A percentile compares a stretch with the other conserved stretches of the same genome.
These are phyloP conservation scores for Agrypnia vestita DNA, from an alignment of 1,140 invertebrate genomes.

Conservation along the genomic window DNA sequence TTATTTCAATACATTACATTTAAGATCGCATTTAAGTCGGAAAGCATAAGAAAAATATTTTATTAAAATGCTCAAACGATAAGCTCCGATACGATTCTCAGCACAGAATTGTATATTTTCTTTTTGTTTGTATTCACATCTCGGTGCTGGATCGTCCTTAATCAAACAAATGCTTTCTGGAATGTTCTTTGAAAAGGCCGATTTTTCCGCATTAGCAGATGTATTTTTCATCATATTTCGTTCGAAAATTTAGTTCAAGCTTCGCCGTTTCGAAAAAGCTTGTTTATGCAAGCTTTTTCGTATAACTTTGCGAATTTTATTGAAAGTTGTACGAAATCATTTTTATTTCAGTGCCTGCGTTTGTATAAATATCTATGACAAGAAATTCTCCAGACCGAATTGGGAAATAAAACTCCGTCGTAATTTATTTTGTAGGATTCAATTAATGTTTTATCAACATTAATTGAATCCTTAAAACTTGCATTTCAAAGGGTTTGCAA, in stretches of 20 bases:
- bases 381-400: not conserved
- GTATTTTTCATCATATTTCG: not conserved
- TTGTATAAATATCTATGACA: not conserved
- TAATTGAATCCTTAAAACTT: too few species aligned
- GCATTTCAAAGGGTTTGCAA: too few species aligned
- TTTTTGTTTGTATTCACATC: not conserved
- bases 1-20: too few species aligned
- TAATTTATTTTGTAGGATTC: not conserved
- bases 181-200: slow-evolving; percentile 11
- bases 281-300: not conserved
- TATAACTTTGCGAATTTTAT: not conserved
- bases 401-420: not conserved
- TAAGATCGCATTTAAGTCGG: not conserved
- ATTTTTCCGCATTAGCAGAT: slow-evolving; percentile 1
- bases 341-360: not conserved
- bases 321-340: not conserved
- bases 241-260: not conserved
- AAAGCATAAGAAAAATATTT: not conserved
- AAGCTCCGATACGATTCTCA: not conserved
- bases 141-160: not conserved
- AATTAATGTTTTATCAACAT: too few species aligned
- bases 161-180: slow-evolving; percentile 12
- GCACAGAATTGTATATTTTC: not conserved
- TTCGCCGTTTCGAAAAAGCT: not conserved
- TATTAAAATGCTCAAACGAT: not conserved